These are phyloP conservation scores for Tachina lurida DNA, from an alignment of 2,888 invertebrate species.

Conservation along the genomic window DNA sequence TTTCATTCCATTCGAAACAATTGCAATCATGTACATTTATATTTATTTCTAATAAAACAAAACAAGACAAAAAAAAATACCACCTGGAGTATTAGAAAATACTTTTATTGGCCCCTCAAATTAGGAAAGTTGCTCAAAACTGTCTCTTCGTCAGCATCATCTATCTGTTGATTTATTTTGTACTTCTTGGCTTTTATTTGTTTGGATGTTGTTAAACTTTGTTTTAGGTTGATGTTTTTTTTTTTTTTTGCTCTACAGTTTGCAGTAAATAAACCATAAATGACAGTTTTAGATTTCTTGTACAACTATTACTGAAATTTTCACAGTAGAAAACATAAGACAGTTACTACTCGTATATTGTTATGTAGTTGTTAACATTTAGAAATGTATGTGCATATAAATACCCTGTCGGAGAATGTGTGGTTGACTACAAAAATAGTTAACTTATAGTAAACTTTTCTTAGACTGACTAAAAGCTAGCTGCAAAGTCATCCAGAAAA, in stretches of 20 bases:
- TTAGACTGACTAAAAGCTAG: no score
- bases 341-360: neutral
- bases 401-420: no score
- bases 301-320: constrained; percentile 56
- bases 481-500: no score
- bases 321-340: constrained; percentile 48
- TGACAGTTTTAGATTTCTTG: constrained; percentile 70
- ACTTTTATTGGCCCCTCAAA: constrained; percentile 62
- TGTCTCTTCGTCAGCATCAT: constrained; percentile 19
- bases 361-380: constrained; percentile 2
- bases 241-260: constrained; percentile 11
- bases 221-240: neutral
- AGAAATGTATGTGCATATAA: neutral
- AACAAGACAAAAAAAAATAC: constrained; percentile 19
- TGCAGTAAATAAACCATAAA: constrained; percentile 67
- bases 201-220: constrained; percentile 4
- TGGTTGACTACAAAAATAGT: no score
- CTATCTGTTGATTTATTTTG: constrained; percentile 26
- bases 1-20: constrained; percentile 21
- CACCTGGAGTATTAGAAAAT: constrained; percentile 66
- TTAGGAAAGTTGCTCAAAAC: constrained; percentile 38
- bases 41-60: neutral
- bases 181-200: constrained; percentile 52
- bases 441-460: no score
- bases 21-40: constrained; percentile 35